Evolutionary conservation across 1,140 invertebrate species (phyloP), one percentile per base, ranked within the genome.

Genomic region (Solenopsis invicta): DNA sequence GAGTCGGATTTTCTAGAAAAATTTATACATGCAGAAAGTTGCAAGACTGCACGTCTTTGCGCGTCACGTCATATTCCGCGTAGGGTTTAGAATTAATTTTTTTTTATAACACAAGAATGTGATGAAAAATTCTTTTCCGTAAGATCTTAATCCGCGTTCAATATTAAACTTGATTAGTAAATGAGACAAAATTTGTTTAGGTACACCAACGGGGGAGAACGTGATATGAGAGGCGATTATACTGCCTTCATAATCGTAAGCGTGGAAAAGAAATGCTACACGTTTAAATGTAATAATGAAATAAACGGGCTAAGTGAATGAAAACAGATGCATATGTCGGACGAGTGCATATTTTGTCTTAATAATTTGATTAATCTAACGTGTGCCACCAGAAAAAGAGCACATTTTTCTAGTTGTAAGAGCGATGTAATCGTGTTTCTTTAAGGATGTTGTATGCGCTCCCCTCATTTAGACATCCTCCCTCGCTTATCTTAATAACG

Each of bases 401-500:
- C 34, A 37, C 18, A 59, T 81, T 56, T 56, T 45, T 71, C 37
- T 13, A 21, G 5, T 54, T 24, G 12, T 9, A 67, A 52, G 29
- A 67, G 37, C 45, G 4, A 18, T 12, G 29, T 66, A 78, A 78
- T 71, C n/a, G n/a, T 59, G 37, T 59, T 56, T 61, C 41, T 29
- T 61, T 18, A 21, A 74, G 41, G 41, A 71, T 74, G 18, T 61
- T 72, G 48, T 52, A 62, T 34, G 59, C 21, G 77, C 13, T 9
- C 18, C 50, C 21, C 13, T 18, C 24, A 41, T 59, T 82, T 59
- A 18, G 37, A 48, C 80, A 13, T 37, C 61, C n/a, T 13, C 4
- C 24, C 41, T n/a, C 41, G 45, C 24, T 84, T 75, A 75, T 84
- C 69, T 74, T 84, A 75, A 84, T 75, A 84, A 62, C 29, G 16